These are phyloP conservation scores for Acleris literana DNA, from an alignment of 2,888 invertebrate species.

Conservation along the genomic window DNA sequence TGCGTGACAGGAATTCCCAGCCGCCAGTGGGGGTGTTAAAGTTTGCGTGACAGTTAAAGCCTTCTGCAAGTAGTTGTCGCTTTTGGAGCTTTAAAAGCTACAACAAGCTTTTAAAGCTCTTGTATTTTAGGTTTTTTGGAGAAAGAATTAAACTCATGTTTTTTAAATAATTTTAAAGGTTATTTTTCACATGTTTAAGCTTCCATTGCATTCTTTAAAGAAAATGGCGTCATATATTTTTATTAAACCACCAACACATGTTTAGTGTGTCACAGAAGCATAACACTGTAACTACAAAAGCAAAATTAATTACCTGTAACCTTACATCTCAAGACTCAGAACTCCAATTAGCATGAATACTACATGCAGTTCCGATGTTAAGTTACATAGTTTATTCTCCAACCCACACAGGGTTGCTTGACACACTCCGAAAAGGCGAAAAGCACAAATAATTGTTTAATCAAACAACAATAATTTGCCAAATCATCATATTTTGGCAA, in stretches of 20 bases:
- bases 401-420: conserved; percentile 21
- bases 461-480: conserved; percentile 14
- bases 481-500: conserved; percentile 15
- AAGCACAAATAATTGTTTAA: conserved; percentile 19
- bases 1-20: conserved; percentile 21
- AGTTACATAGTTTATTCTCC: background rate
- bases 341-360: no score
- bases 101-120: conserved; percentile 1
- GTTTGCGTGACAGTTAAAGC: conserved; percentile 26
- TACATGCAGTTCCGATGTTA: no score
- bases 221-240: no score
- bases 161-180: no score
- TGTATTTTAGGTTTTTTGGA: background rate
- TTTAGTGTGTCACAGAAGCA: no score
- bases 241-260: no score
- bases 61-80: conserved; percentile 13
- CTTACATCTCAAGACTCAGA: no score
- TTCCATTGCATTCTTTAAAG: no score
- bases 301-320: no score
- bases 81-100: conserved; percentile 2
- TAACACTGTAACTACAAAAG: no score
- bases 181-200: no score
- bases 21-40: conserved; percentile 6
- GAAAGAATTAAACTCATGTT: background rate
- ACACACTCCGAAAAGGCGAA: conserved; percentile 3